Evolutionary conservation across 2,113 vertebrate genomes (phyloP).

Genomic region (Nicator chloris): DNA sequence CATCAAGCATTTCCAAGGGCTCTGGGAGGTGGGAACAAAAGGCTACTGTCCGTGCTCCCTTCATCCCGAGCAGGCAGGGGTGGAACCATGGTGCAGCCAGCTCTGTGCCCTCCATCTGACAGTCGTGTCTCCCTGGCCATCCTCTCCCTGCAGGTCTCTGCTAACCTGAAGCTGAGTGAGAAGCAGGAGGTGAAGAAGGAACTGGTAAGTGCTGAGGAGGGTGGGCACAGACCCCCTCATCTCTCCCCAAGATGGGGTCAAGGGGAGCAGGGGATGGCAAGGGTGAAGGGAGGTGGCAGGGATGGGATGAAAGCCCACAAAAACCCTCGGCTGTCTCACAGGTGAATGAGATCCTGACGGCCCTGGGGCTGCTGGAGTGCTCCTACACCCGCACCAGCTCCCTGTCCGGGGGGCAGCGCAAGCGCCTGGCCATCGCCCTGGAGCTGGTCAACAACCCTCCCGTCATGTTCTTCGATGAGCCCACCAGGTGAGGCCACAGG

Average conservation of each 20-base stretch:
- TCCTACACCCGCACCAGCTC: constrained; percentile 88
- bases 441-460: constrained; percentile 98
- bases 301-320: not conserved
- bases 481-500: constrained; percentile 83
- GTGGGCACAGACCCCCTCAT: not conserved
- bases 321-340: not conserved
- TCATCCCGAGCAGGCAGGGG: not conserved
- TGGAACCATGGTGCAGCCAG: fast-evolving
- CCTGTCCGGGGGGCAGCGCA: constrained; percentile 93
- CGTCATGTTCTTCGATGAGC: constrained; percentile 99
- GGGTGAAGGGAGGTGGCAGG: not conserved
- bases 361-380: constrained; percentile 91
- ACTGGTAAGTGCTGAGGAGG: constrained; percentile 77
- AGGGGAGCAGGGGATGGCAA: too few species aligned
- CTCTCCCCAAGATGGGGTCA: fast-evolving
- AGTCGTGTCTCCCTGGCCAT: not conserved
- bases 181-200: constrained; percentile 95
- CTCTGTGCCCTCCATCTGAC: not conserved
- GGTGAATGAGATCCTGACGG: constrained; percentile 97
- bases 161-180: constrained; percentile 94
- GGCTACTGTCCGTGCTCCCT: not conserved
- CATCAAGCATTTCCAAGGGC: not conserved
- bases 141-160: constrained; percentile 82
- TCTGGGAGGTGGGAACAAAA: not conserved
- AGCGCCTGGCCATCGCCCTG: constrained; percentile 92